Base-by-base conservation (phyloP, 2,113 vertebrate species). In the Bubo bubo region DNA sequence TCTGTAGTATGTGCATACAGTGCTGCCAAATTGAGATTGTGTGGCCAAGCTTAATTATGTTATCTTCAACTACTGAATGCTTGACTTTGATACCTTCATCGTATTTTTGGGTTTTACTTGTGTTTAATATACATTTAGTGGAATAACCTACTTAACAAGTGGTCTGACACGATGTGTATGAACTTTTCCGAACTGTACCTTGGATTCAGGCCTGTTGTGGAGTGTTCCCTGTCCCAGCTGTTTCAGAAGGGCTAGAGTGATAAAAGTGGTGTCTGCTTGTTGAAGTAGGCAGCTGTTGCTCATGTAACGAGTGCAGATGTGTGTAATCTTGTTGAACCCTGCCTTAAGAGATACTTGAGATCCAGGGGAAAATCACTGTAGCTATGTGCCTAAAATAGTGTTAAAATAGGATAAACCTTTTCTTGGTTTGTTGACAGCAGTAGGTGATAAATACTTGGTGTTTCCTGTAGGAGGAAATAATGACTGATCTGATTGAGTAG, bases 251-350 rank as follows among this genome's bases (percentile, higher is more conserved):
- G 2, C 68, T 59, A 10, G 18, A 26, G 30, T 24, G 55, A 6
- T 49, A 14, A 2, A 34, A 16, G 14, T 34, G 15, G 3, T 76
- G 18, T 37, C 39, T 28, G 8, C 47, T 59, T 52, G 10, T 49
- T 66, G 17, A 17, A 28, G 3, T 22, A 9, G 28, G 45, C 27
- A 53, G 58, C 39, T 84, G 23, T 59, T 58, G 27, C 47, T 84
- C 16, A 1, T 0, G 0, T 14, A 22, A 49, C 1, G 4, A 1
- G 23, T 55, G 45, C 37, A 80, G 24, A 23, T 58, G 24, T 1
- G 0, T 64, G 13, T 12, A 37, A 2, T 89, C 26, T 12, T 67
- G 8, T 47, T 90, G 37, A 63, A 21, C 30, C 12, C 63, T 72
- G 20, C 4, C 1, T 35, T 74, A 6, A 30, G 30, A 39, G 39